Percentiles rank a stretch among this genome's conserved stretches.
phyloP scores from a whole-genome alignment of 2,888 invertebrate species.

The Nephrotoma guestfalica region DNA sequence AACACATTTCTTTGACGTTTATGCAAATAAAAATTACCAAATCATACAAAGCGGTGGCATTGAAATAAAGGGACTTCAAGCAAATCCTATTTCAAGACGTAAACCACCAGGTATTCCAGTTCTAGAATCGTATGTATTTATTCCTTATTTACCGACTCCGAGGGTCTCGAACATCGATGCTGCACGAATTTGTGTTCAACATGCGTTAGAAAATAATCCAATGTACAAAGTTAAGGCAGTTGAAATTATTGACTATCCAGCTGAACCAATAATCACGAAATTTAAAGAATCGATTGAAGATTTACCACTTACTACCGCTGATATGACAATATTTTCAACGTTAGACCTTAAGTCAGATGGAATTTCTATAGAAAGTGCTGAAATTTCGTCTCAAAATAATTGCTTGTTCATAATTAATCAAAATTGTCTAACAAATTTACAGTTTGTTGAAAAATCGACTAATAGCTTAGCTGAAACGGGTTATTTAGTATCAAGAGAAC shows the following conservation, averaged over 20 bases:
- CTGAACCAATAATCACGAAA: constrained; percentile 36
- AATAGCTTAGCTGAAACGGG: constrained; percentile 41
- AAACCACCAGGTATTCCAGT: constrained; percentile 56
- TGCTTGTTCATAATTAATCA: constrained; percentile 24
- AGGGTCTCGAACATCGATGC: constrained; percentile 31
- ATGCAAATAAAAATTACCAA: constrained; percentile 20
- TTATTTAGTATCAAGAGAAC: constrained; percentile 45
- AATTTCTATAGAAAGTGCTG: constrained; percentile 46
- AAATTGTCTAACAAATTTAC: constrained; percentile 17
- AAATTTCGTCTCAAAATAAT: constrained; percentile 30
- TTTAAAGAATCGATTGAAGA: constrained; percentile 48
- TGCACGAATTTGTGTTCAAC: constrained; percentile 47
- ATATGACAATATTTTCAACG: constrained; percentile 38
- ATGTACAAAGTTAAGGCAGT: constrained; percentile 44
- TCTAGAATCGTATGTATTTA: constrained; percentile 58
- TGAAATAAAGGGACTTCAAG: constrained; percentile 60
- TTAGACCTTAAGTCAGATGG: constrained; percentile 30
- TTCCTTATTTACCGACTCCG: constrained; percentile 40
- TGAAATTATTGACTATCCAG: constrained; percentile 37
- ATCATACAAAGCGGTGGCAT: constrained; percentile 53
- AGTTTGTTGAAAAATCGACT: constrained; percentile 32
- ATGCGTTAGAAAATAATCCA: constrained; percentile 55
- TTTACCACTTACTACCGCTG: constrained; percentile 52
- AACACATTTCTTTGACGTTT: constrained; percentile 6
- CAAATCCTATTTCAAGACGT: constrained; percentile 55